phyloP scores from a whole-genome alignment of 2,113 vertebrate genomes.

The Calyptommatus sinebrachiatus region DNA sequence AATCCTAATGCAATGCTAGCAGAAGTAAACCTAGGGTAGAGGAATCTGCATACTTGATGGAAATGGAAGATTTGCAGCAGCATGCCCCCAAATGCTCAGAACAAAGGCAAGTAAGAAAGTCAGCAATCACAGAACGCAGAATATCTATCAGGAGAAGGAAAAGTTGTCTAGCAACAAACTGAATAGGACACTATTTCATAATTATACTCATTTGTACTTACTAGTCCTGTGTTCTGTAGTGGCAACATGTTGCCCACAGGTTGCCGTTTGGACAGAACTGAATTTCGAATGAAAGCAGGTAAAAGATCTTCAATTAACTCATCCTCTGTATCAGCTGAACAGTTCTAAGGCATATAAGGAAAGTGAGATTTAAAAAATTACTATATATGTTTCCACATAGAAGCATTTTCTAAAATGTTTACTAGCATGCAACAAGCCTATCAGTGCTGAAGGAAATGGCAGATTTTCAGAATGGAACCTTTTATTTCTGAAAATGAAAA shows the following conservation, averaged over 20 bases:
- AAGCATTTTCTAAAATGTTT: background rate
- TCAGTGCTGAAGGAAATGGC: background rate
- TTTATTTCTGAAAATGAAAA: background rate
- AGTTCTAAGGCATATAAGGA: conserved; percentile 51
- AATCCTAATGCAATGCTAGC: no score
- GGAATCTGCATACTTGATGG: no score
- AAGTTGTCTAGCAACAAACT: background rate
- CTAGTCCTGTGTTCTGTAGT: conserved; percentile 68
- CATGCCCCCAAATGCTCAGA: no score
- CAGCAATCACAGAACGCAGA: no score
- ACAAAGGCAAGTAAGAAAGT: no score
- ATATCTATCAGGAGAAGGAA: no score
- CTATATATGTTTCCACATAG: background rate
- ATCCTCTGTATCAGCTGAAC: conserved; percentile 69
- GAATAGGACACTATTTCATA: background rate
- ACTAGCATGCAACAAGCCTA: background rate
- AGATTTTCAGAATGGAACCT: background rate
- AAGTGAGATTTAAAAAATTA: background rate
- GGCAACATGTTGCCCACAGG: conserved; percentile 71
- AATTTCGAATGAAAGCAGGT: conserved; percentile 85
- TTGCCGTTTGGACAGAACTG: conserved; percentile 83
- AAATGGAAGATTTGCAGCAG: no score
- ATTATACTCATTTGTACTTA: conserved; percentile 60
- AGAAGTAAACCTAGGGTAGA: no score
- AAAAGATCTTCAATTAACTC: conserved; percentile 64